Evolutionary conservation across 1,140 invertebrate genomes (phyloP).

Genomic region (Kradibia gibbosae): DNA sequence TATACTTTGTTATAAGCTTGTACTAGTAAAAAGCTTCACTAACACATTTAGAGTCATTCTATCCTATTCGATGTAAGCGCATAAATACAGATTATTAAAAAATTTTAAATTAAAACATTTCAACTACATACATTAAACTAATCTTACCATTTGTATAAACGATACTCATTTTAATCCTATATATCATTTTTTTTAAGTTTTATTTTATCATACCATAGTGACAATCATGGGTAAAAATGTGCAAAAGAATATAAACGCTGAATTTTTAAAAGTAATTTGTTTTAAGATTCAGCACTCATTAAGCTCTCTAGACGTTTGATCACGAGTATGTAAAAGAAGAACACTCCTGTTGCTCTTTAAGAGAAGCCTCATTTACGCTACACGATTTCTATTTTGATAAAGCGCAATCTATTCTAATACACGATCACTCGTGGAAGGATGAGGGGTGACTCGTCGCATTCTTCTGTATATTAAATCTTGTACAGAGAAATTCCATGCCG

Average conservation of each 20-base stretch:
- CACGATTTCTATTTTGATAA: slow-evolving; percentile 19
- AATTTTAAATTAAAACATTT: too few species aligned
- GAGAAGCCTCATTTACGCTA: not conserved
- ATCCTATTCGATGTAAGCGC: too few species aligned
- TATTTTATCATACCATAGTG: not conserved
- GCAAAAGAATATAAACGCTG: not conserved
- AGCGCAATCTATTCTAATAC: not conserved
- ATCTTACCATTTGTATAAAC: too few species aligned
- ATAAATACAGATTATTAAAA: too few species aligned
- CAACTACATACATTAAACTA: too few species aligned
- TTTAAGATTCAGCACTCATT: not conserved
- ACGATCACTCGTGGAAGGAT: not conserved
- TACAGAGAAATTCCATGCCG: not conserved
- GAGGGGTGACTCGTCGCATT: slow-evolving; percentile 6
- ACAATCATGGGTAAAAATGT: not conserved
- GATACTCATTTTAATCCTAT: too few species aligned
- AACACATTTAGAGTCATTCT: too few species aligned
- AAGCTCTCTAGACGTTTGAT: not conserved
- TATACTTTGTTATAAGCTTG: too few species aligned
- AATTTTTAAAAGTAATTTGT: not conserved
- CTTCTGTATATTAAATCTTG: slow-evolving; percentile 9
- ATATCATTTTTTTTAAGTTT: not conserved
- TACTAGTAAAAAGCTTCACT: too few species aligned
- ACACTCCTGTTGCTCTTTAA: not conserved
- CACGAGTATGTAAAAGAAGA: not conserved